Conservation (phyloP, 2,113 vertebrate genomes). For the Chloebia gouldiae region DNA sequence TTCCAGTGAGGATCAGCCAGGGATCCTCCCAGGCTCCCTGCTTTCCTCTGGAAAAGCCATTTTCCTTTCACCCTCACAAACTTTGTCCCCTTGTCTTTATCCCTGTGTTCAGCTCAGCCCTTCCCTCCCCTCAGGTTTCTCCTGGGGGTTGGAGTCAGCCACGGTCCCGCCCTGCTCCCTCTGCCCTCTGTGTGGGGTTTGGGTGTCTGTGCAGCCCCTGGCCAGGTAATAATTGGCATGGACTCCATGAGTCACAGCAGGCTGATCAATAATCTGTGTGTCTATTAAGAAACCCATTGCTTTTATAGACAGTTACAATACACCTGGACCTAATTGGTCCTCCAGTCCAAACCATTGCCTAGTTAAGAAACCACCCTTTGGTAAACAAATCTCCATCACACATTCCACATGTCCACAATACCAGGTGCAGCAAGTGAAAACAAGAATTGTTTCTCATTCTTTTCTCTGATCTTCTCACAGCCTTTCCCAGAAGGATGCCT, state of each 20-base stretch:
- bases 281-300: neutral
- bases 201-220: neutral
- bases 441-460: neutral
- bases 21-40: too few species aligned
- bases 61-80: neutral
- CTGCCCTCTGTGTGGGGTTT: accelerated
- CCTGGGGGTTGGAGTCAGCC: accelerated
- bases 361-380: neutral
- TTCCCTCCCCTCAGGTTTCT: neutral
- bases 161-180: neutral
- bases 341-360: neutral
- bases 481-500: too few species aligned
- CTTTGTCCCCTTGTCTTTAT: neutral
- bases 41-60: neutral
- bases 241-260: neutral
- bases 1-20: neutral
- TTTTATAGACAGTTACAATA: neutral
- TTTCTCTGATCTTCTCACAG: too few species aligned
- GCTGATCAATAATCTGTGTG: neutral
- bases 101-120: neutral
- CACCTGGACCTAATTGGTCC: neutral
- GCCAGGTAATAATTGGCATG: too few species aligned
- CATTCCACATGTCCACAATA: too few species aligned
- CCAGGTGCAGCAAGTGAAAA: too few species aligned
- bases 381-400: neutral